Percentiles rank a stretch among this genome's conserved stretches.
These are phyloP conservation scores for Epicampocera succincta DNA, from an alignment of 2,888 invertebrate genomes.

Conservation along the genomic window DNA sequence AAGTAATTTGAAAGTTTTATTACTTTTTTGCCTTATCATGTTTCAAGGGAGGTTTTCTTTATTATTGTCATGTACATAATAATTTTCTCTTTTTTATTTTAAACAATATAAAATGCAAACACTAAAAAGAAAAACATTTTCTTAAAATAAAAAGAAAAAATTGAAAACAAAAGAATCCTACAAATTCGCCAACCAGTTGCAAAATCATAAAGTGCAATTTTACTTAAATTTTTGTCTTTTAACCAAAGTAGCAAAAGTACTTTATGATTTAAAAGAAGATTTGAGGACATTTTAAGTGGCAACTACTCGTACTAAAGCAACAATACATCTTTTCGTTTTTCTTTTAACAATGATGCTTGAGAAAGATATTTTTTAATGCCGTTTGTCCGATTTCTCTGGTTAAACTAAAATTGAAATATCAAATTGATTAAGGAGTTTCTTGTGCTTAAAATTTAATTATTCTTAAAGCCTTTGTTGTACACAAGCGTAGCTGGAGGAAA, in stretches of 20 bases:
- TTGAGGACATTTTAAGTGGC: conserved; percentile 29
- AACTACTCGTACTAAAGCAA: background rate
- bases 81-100: conserved; percentile 53
- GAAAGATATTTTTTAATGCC: background rate
- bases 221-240: conserved; percentile 24
- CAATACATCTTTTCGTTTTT: background rate
- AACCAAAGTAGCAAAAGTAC: conserved; percentile 25
- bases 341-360: conserved; percentile 2
- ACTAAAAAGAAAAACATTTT: conserved; percentile 34
- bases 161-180: conserved; percentile 10
- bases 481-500: too few species aligned
- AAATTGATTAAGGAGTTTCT: too few species aligned
- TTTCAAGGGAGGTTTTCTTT: conserved; percentile 69
- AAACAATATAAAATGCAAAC: conserved; percentile 40
- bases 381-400: conserved; percentile 5
- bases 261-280: conserved; percentile 25
- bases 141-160: conserved; percentile 28
- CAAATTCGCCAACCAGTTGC: conserved; percentile 57
- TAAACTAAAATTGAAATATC: background rate
- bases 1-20: conserved; percentile 74
- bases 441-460: too few species aligned
- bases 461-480: too few species aligned
- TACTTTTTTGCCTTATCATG: conserved; percentile 71
- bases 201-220: conserved; percentile 42
- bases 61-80: conserved; percentile 67